phyloP scores from a whole-genome alignment of 30 jellyfish, hydroid and myxozoan species.

The Aurelia aurita region DNA sequence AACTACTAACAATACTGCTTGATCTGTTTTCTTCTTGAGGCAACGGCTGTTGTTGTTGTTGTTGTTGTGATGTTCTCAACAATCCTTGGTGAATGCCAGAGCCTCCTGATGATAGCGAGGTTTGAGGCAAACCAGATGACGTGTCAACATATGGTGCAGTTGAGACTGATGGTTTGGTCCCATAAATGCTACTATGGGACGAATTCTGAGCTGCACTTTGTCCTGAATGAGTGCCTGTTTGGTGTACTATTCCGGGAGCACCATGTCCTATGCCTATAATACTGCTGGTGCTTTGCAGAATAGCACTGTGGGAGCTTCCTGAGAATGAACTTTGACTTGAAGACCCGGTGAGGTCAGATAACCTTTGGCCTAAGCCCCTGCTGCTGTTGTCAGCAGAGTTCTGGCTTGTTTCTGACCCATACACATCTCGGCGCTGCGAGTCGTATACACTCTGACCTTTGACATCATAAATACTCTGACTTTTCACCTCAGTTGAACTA shows the following conservation, averaged over 20 bases:
- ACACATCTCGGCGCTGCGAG: constrained; percentile 4
- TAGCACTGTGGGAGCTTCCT: constrained; percentile 39
- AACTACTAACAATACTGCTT: constrained; percentile 19
- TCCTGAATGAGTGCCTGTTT: too few species aligned
- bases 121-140: not conserved
- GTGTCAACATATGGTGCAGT: constrained; percentile 39
- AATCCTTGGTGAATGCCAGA: constrained; percentile 18
- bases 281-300: constrained; percentile 40
- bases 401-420: too few species aligned
- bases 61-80: constrained; percentile 23
- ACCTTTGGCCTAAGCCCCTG: constrained; percentile 34
- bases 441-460: constrained; percentile 23
- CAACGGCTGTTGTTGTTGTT: too few species aligned
- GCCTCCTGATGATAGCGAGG: constrained; percentile 20
- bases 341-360: not conserved
- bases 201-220: too few species aligned
- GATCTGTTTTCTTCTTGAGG: too few species aligned
- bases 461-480: constrained; percentile 27
- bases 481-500: constrained; percentile 24
- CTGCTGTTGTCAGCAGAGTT: constrained; percentile 5
- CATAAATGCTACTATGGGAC: not conserved
- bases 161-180: not conserved
- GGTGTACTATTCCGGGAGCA: constrained; percentile 7
- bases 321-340: constrained; percentile 24
- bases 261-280: constrained; percentile 41